Percentiles rank a stretch among this genome's conserved stretches.
Evolutionary conservation across 2,888 invertebrate species (phyloP).

Genomic region (Cryptus armator): DNA sequence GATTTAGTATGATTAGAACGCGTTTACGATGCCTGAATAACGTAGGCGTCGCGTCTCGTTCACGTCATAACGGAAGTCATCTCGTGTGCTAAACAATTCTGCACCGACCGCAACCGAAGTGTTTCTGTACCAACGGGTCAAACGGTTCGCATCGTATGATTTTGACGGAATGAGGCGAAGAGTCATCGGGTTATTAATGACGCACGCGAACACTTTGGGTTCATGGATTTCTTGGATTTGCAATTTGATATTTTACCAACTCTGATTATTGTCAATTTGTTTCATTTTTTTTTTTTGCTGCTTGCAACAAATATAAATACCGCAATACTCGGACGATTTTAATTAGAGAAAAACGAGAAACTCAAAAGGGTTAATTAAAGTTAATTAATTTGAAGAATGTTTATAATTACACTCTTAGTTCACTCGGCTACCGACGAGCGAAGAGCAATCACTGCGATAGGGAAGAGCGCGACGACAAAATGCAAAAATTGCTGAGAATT

Average conservation of each 20-base stretch:
- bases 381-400: not conserved
- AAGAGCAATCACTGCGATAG: too few species aligned
- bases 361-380: not conserved
- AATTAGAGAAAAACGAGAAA: not conserved
- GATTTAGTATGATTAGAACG: slow-evolving; percentile 67
- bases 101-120: slow-evolving; percentile 43
- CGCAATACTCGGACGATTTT: not conserved
- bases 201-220: slow-evolving; percentile 47
- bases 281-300: not conserved
- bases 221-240: slow-evolving; percentile 30
- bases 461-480: too few species aligned
- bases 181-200: slow-evolving; percentile 45
- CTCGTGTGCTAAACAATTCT: slow-evolving; percentile 61
- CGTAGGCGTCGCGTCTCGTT: slow-evolving; percentile 39
- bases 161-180: slow-evolving; percentile 45
- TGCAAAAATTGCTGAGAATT: too few species aligned
- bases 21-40: slow-evolving; percentile 43
- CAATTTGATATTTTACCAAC: slow-evolving; percentile 16
- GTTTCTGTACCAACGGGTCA: slow-evolving; percentile 36
- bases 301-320: not conserved
- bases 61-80: slow-evolving; percentile 62
- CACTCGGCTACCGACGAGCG: too few species aligned
- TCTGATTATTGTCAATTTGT: not conserved
- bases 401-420: not conserved
- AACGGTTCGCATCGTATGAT: slow-evolving; percentile 54